Base-by-base conservation (phyloP, 2,113 vertebrate species). In the Pomatorhinus ruficollis region DNA sequence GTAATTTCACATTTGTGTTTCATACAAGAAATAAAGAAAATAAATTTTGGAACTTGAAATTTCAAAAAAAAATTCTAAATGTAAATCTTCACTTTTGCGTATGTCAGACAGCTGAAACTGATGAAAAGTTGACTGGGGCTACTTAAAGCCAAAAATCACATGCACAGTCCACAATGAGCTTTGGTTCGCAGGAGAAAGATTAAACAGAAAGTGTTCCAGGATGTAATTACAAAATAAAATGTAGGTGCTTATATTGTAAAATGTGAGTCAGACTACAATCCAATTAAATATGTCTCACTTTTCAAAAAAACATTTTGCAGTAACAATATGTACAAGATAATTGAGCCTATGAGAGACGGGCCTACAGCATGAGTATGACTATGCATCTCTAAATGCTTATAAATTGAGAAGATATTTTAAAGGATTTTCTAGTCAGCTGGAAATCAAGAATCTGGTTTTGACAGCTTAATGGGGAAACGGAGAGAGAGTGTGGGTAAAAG, bases 401-500 rank as follows among this genome's bases (percentile, higher is more conserved):
- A 30, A 78, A 63, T 24, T 42, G 52, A 52, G 54, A 85, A 54
- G 33, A 15, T 33, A 31, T 63, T 82, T 87, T 50, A 71, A 92
- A 76, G n/a, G 23, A 39, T 92, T 85, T 91, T 79, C 35, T 39
- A 56, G 39, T 57, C 66, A 90, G 49, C 33, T 88, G 33, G 40
- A 56, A 72, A 52, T 60, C 11, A 40, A 22, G 24, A 90, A 39
- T 42, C 35, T 52, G 7, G 2, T 75, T 95, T 79, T 88, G 44
- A 69, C 45, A 52, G 33, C 8, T 14, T 83, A 37, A 68, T 21
- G 35, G 7, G 21, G 27, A 71, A 69, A 78, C 1, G 2, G 56
- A 69, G 9, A 68, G 23, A 50, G 13, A 21, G 1, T 3, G 7
- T 0, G 1, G 1, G 0, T 28, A 27, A 8, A 72, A 40, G 47